phyloP scores from a whole-genome alignment of 2,113 vertebrate species.

The Corythornis madagascariensis region DNA sequence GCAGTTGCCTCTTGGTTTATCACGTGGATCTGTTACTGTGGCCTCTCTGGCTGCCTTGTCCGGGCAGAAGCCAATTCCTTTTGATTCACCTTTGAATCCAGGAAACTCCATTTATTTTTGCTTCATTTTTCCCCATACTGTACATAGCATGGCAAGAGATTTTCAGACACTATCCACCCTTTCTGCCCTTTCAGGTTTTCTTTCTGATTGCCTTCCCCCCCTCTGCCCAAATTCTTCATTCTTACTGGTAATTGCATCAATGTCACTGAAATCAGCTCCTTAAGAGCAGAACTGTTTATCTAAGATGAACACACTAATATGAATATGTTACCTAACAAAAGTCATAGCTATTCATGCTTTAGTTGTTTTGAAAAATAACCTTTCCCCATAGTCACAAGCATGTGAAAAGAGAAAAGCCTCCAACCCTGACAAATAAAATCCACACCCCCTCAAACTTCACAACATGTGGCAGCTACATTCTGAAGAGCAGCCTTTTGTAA shows the following conservation, averaged over 20 bases:
- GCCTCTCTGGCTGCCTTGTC: constrained; percentile 74
- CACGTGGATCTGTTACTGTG: constrained; percentile 74
- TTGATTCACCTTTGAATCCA: constrained; percentile 74
- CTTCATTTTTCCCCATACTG: background rate
- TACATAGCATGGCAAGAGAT: background rate
- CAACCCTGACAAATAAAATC: background rate
- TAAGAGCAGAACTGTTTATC: constrained; percentile 5
- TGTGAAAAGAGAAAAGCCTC: constrained; percentile 25
- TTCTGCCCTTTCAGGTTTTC: constrained; percentile 30
- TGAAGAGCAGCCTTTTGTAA: background rate
- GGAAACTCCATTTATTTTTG: constrained; percentile 39
- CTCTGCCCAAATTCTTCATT: constrained; percentile 17
- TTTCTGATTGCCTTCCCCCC: background rate
- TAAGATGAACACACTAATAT: background rate
- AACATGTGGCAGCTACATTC: background rate
- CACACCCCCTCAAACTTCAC: background rate
- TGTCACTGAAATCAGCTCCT: constrained; percentile 15
- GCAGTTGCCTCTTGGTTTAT: constrained; percentile 76
- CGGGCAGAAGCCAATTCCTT: constrained; percentile 71
- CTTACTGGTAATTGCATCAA: background rate
- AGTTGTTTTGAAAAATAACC: constrained; percentile 13
- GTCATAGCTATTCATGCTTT: constrained; percentile 3
- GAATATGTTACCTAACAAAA: constrained; percentile 25
- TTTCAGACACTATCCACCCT: background rate
- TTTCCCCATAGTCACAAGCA: background rate